Evolutionary conservation across 2,797 vertebrate genomes (phyloP), one percentile per base, ranked within the genome.

Genomic region (Nannoperca australis): DNA sequence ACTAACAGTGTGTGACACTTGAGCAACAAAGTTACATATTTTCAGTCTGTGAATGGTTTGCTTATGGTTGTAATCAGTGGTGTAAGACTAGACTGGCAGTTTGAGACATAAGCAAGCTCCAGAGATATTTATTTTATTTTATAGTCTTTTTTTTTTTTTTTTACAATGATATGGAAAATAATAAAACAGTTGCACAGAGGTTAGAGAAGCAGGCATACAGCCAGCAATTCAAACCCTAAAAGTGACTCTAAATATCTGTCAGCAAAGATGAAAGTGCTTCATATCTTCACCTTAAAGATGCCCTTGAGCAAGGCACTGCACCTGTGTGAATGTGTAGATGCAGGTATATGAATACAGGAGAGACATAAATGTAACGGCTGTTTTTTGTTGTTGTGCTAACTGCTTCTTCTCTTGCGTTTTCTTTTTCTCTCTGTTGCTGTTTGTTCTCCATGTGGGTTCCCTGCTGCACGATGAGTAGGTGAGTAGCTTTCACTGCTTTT

Each of bases 381-480:
- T 38, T 65, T 18, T 49, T 7, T 36, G 60, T 18, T 49, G 10
- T 42, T 63, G 22, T 7, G 45, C 56, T 77, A 69, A 84, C 62
- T 34, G 1, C 7, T 64, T 62, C 8, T 14, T 67, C 20, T 65
- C 20, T 38, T 70, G 7, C 65, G 5, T 78, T 79, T 73, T 66
- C 27, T 59, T 44, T 20, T 42, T 8, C 15, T 63, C 36, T 44
- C 6, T 69, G 68, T 49, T 73, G 13, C 22, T 53, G 58, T 42
- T 80, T 67, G 36, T 56, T 50, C 47, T 78, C 45, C 30, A 5
- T 40, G 14, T 34, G 14, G 66, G 2, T 36, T 78, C 38, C 58
- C 56, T 32, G 59, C 68, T 68, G 67, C 5, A 3, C 4, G 5
- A 73, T 44, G 58, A 84, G 54, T 63, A 90, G 83, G 82, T 86